A percentile compares a stretch with the other conserved stretches of the same genome.
Evolutionary conservation across 2,888 invertebrate species (phyloP).

Genomic region (Onchidella celtica): DNA sequence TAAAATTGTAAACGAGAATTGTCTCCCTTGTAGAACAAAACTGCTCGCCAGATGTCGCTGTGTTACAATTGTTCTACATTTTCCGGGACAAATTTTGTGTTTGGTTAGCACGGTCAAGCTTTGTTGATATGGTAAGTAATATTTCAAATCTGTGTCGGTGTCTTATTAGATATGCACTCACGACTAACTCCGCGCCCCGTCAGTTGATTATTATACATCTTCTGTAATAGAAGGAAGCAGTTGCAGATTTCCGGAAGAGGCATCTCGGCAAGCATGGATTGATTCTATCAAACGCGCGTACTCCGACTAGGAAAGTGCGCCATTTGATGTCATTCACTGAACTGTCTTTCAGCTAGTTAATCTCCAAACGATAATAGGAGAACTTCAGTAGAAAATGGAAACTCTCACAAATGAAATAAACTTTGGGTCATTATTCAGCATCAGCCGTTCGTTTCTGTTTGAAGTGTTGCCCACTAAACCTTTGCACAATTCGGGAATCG

Average conservation of each 20-base stretch:
- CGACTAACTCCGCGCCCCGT: too few relatives aligned
- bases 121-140: not conserved
- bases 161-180: not conserved
- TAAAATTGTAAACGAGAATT: not conserved
- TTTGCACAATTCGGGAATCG: slow-evolving; percentile 4
- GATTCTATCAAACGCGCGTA: not conserved
- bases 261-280: slow-evolving; percentile 12
- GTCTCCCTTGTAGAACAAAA: slow-evolving; percentile 44
- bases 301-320: slow-evolving; percentile 13
- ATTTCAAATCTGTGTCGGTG: not conserved
- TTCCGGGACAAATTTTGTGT: slow-evolving; percentile 31
- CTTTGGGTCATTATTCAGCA: too few relatives aligned
- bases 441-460: too few relatives aligned
- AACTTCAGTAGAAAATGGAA: too few relatives aligned
- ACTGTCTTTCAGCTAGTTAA: not conserved
- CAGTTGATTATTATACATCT: too few relatives aligned
- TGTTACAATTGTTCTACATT: slow-evolving; percentile 38
- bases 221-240: too few relatives aligned
- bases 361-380: too few relatives aligned
- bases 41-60: slow-evolving; percentile 33
- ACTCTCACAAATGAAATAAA: too few relatives aligned
- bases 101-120: not conserved
- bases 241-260: slow-evolving; percentile 12
- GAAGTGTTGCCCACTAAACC: too few relatives aligned
- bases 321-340: not conserved